phyloP scores from a whole-genome alignment of 2,888 invertebrate species.

The Ischnus inquisitorius region DNA sequence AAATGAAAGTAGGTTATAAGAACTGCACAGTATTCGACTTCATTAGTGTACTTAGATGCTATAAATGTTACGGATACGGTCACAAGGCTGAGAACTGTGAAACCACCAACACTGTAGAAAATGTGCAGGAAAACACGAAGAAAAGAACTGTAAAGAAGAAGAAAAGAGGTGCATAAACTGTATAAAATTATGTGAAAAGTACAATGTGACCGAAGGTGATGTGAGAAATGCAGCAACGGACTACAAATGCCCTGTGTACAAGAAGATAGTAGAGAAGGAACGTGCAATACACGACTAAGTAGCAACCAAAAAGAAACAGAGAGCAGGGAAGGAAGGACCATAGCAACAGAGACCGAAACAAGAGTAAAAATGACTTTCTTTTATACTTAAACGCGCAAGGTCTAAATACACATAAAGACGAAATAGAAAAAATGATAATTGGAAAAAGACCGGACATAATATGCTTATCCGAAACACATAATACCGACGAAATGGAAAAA shows the following conservation, averaged over 20 bases:
- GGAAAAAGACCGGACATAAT: slow-evolving; percentile 51
- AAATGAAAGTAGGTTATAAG: slow-evolving; percentile 60
- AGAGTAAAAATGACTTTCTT: slow-evolving; percentile 13
- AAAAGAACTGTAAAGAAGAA: slow-evolving; percentile 40
- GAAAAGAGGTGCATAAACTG: slow-evolving; percentile 62
- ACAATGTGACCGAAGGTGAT: slow-evolving; percentile 11
- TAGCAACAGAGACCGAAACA: slow-evolving; percentile 2
- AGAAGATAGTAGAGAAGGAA: neutral
- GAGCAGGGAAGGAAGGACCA: slow-evolving; percentile 32
- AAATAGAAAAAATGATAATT: slow-evolving; percentile 54
- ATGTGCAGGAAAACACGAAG: slow-evolving; percentile 2
- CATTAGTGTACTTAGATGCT: slow-evolving; percentile 58
- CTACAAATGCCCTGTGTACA: slow-evolving; percentile 27
- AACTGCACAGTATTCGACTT: slow-evolving; percentile 54
- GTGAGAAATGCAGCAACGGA: slow-evolving; percentile 51
- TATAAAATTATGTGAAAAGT: neutral
- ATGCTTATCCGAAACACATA: slow-evolving; percentile 58
- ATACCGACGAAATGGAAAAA: slow-evolving; percentile 42
- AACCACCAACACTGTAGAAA: neutral
- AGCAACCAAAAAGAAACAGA: too few relatives aligned
- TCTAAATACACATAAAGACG: slow-evolving; percentile 62
- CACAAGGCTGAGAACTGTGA: slow-evolving; percentile 65
- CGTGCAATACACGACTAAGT: slow-evolving; percentile 4
- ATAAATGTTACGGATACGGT: slow-evolving; percentile 61
- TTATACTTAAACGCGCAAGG: slow-evolving; percentile 43